Evolutionary conservation across 2,888 invertebrate genomes (phyloP), one percentile per base, ranked within the genome.

Genomic region (Pheosia gnoma): DNA sequence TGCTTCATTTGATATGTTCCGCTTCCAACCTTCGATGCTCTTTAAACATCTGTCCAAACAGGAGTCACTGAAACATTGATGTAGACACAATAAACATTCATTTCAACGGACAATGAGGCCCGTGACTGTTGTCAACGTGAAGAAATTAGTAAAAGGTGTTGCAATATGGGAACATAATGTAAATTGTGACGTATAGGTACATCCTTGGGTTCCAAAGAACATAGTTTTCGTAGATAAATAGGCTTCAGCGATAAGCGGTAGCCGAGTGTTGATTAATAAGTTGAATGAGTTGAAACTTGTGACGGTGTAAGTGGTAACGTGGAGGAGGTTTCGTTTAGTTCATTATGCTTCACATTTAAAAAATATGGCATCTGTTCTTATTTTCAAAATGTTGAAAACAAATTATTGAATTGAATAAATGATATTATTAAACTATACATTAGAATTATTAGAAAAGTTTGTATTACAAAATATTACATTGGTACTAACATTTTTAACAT

Each of bases 31-130:
- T 81, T 79, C 72, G 60, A 47, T 72, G 59, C 51, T 76, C 66
- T 73, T 66, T 65, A 68, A 67, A 70, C 84, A 82, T 70, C 80
- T 83, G 82, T 77, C 57, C 71, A 81, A 79, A 84, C 77, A 77
- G 59, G 61, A 71, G 70, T 78, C 72, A 79, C 71, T 75, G 69
- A 73, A 67, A 67, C 73, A 65, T 67, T 74, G 70, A 77, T 70
- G 62, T 51, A 58, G 25, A 78, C 71, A 79, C 74, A 80, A 81
- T 81, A 65, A 74, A 72, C 60, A 72, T 75, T 37, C 77, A 77
- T 80, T 81, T 80, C 72, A 77, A 80, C 76, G 78, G 75, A 66
- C 70, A 61, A 65, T 70, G 70, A 71, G 65, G 71, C 66, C 49
- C 58, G 53, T 37, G 43, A 62, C 68, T 11, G 38, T 54, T 54